Conservation (phyloP, 2,113 vertebrate genomes). For the Sitta europaea region DNA sequence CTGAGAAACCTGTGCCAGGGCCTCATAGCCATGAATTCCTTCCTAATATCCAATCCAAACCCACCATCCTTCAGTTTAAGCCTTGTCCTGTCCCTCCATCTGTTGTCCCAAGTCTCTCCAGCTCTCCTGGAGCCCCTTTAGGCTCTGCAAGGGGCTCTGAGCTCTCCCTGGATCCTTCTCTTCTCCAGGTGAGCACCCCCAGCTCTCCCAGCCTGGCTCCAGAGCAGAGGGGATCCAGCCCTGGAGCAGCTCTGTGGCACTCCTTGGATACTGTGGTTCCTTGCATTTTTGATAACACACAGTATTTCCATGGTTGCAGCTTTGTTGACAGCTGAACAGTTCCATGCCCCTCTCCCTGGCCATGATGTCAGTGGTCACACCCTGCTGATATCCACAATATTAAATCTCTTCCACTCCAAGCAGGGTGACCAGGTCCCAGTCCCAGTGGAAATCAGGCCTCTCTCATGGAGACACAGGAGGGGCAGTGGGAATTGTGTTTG, state of each 20-base stretch:
- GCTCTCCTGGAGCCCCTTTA: background rate
- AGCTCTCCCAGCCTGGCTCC: background rate
- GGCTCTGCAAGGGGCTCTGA: background rate
- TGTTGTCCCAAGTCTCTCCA: background rate
- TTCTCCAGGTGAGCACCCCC: background rate
- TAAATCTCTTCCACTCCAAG: background rate
- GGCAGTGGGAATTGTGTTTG: background rate
- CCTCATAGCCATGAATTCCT: accelerated
- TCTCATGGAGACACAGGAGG: background rate
- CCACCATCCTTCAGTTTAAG: accelerated
- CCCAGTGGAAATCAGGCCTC: background rate
- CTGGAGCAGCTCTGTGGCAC: accelerated
- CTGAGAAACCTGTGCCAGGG: background rate
- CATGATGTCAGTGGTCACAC: too few relatives aligned
- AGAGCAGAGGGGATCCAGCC: background rate
- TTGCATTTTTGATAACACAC: background rate
- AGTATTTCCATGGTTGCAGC: accelerated
- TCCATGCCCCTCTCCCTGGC: background rate
- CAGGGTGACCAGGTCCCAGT: background rate
- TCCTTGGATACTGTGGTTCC: background rate
- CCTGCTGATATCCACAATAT: too few relatives aligned
- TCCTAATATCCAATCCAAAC: accelerated
- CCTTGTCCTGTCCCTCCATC: background rate
- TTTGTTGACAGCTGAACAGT: background rate
- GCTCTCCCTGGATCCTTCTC: background rate